These are phyloP conservation scores for Linepithema humile DNA, from an alignment of 1,140 invertebrate genomes.

Conservation along the genomic window DNA sequence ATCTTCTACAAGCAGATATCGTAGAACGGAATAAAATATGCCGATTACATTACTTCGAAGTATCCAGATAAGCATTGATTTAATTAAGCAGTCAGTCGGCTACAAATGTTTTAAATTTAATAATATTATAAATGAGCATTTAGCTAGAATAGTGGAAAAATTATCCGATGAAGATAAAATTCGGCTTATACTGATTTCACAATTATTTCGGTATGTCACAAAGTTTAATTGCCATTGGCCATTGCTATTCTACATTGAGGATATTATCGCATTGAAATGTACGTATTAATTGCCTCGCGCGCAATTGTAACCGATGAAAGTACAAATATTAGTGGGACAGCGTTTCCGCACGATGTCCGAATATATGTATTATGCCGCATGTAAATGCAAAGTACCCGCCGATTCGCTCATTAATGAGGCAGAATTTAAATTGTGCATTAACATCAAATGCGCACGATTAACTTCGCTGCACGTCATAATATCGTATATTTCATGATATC, in stretches of 20 bases:
- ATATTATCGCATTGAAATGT: constrained; percentile 30
- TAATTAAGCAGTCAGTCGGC: not conserved
- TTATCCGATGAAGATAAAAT: not conserved
- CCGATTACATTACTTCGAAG: not conserved
- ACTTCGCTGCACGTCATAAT: not conserved
- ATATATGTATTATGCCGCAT: constrained; percentile 38
- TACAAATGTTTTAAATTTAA: not conserved
- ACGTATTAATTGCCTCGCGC: constrained; percentile 28
- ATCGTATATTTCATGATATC: not conserved
- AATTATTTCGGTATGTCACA: constrained; percentile 8
- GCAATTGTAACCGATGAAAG: constrained; percentile 34
- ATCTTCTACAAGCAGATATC: not conserved
- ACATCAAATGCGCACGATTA: constrained; percentile 18
- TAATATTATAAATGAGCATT: not conserved
- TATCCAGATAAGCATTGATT: not conserved
- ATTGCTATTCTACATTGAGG: not conserved
- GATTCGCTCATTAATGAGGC: constrained; percentile 30
- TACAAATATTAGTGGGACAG: constrained; percentile 13
- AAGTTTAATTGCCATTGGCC: not conserved
- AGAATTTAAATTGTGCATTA: constrained; percentile 35
- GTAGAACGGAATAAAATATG: not conserved
- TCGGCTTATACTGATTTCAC: not conserved
- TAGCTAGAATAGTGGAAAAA: not conserved
- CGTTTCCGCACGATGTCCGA: constrained; percentile 35
- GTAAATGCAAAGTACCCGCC: constrained; percentile 31